Evolutionary conservation across 92 coral and sea anemone genomes (phyloP), one percentile per base, ranked within the genome.

Genomic region (Epizoanthus rinbou): DNA sequence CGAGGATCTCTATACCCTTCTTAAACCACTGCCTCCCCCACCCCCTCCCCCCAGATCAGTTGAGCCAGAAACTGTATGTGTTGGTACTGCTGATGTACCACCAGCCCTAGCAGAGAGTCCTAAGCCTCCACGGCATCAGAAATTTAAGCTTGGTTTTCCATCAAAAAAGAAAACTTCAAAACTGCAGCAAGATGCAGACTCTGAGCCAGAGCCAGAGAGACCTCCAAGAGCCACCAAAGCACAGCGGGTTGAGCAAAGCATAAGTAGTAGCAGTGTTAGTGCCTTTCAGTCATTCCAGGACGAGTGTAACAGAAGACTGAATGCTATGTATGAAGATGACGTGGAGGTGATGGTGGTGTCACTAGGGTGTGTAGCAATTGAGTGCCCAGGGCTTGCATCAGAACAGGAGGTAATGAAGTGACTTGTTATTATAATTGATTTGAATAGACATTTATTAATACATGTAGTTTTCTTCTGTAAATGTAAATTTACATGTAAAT

Each of bases 291-390:
- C 72, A 15, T 62, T 39, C 70, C 82, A 78, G 31, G 82, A 78
- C 6, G 82, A 78, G 35, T 78, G 82, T 18, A 62, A 78, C 53
- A 14, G 17, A 7, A 19, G 82, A 62, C 82, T 78, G 70, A 43
- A 28, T 37, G 43, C 70, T 3, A 78, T 78, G 82, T 78, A 60
- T 22, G 56, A 63, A 50, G 82, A 60, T n/a, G 57, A 78, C 21
- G 69, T 78, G 50, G 71, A 62, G 43, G 82, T 63, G 57, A 78
- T 78, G 82, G 82, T 78, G 14, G 82, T 78, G 45, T 78, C 82
- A 14, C 23, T 78, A 31, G 71, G 71, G 19, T 78, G 82, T 15
- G 41, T 15, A 0, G 82, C 82, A 60, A 78, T 78, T 37, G 82
- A 78, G 43, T 78, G 82, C 17, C 82, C 82, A 23, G 82, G 82